phyloP scores from a whole-genome alignment of 1,140 invertebrate species.

The Drosophila sulfurigaster region DNA sequence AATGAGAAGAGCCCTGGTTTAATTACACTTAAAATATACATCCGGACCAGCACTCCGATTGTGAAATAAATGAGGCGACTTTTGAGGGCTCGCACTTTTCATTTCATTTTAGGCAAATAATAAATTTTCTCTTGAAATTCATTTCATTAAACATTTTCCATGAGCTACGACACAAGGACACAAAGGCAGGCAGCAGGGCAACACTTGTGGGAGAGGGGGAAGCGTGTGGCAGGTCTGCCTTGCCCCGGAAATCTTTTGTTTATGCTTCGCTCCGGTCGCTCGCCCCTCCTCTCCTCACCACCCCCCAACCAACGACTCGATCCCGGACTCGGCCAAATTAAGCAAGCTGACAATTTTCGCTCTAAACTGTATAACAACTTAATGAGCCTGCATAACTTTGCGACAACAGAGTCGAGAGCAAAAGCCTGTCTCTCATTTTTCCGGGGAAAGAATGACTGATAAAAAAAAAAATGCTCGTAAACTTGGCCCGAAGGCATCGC shows the following conservation, averaged over 20 bases:
- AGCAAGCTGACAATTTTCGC: slow-evolving; percentile 82
- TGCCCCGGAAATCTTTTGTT: slow-evolving; percentile 77
- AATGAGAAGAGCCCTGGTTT: slow-evolving; percentile 46
- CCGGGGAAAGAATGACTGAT: slow-evolving; percentile 23
- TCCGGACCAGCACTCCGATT: slow-evolving; percentile 41
- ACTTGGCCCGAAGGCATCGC: slow-evolving; percentile 71
- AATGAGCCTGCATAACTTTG: slow-evolving; percentile 83
- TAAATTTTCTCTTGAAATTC: slow-evolving; percentile 79
- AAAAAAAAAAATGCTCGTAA: slow-evolving; percentile 70
- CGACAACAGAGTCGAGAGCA: slow-evolving; percentile 51
- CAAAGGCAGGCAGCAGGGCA: slow-evolving; percentile 10
- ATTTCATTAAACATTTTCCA: slow-evolving; percentile 80
- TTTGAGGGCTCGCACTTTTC: slow-evolving; percentile 60
- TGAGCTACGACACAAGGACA: slow-evolving; percentile 50
- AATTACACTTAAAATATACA: slow-evolving; percentile 70
- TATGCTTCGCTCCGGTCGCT: slow-evolving; percentile 52
- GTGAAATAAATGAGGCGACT: slow-evolving; percentile 46
- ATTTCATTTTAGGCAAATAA: slow-evolving; percentile 75
- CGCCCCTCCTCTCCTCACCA: neutral
- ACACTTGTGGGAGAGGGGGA: slow-evolving; percentile 15
- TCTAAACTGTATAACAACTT: slow-evolving; percentile 84
- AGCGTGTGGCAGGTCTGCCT: slow-evolving; percentile 11
- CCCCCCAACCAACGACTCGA: neutral
- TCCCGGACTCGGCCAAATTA: slow-evolving; percentile 68
- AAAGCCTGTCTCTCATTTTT: slow-evolving; percentile 23